These are phyloP conservation scores for Eustalomyia histrio DNA, from an alignment of 2,888 invertebrate species.

Conservation along the genomic window DNA sequence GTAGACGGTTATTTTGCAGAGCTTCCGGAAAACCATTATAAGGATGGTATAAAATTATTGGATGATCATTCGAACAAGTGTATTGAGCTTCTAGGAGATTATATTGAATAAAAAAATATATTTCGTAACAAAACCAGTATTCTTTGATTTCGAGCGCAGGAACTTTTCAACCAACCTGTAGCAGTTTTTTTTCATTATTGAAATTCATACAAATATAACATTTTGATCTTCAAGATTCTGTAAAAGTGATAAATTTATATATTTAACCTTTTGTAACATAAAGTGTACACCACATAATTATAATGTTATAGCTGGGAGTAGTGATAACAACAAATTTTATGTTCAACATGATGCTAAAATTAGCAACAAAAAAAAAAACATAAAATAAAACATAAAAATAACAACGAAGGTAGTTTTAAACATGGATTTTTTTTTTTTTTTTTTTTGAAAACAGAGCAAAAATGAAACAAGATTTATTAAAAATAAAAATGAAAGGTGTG, in stretches of 20 bases:
- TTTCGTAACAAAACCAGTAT: too few species aligned
- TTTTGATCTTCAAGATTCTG: neutral
- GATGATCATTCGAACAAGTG: too few species aligned
- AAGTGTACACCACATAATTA: conserved; percentile 40
- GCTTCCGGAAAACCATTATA: too few species aligned
- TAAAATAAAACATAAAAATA: conserved; percentile 4
- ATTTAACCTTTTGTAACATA: conserved; percentile 13
- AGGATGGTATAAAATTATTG: too few species aligned
- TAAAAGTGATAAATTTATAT: neutral
- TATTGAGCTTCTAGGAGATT: too few species aligned
- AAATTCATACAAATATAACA: conserved; percentile 7
- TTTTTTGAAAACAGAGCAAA: neutral
- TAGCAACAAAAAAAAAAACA: conserved; percentile 15
- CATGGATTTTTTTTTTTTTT: neutral
- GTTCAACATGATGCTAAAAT: conserved; percentile 57
- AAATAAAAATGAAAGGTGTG: conserved; percentile 63
- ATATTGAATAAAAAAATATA: too few species aligned
- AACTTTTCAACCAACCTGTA: too few species aligned
- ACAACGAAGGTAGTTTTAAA: conserved; percentile 14
- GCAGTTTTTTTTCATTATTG: conserved; percentile 27
- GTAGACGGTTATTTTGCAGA: too few species aligned
- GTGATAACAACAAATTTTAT: conserved; percentile 60
- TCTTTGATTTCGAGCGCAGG: too few species aligned
- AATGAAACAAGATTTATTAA: conserved; percentile 53
- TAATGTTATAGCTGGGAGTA: conserved; percentile 34